Base-by-base conservation (phyloP, 2,888 invertebrate species). In the Shargacucullia verbasci region DNA sequence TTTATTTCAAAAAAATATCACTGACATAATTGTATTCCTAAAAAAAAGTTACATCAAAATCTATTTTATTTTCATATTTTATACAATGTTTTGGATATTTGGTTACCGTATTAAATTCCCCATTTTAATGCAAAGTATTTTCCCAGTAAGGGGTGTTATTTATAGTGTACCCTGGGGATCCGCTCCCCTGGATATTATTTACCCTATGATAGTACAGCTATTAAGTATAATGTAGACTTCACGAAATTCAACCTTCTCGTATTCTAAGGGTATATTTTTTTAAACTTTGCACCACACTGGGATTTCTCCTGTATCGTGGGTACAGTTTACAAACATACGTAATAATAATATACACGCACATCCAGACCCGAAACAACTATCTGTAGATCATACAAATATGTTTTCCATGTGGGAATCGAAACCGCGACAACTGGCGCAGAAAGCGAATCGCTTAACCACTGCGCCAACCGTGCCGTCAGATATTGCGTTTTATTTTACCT, bases 41-140 rank as follows among this genome's bases (percentile, higher is more conserved):
- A 47, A 2, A 43, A 15, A 15, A 14, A 29, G 29, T 10, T n/a
- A 7, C 11, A 7, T 12, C n/a, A 27, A 14, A 33, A 25, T 38
- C 33, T 35, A 0, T 3, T 11, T 20, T 40, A 13, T 25, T 45
- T 5, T 20, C 20, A 15, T 11, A 10, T 39, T 46, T 45, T 37
- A 13, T n/a, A n/a, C 20, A 11, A 8, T 11, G 31, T 41, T 45
- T 20, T 25, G 5, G 8, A 43, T 39, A 34, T 47, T 48, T 40
- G 20, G 20, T 40, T 13, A 33, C 33, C 31, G 25, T 14, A 27
- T 44, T 34, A 37, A 12, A 55, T 68, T 45, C 41, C 38, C 37
- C 53, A 49, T 61, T 68, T 46, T 61, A 41, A 65, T 68, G 62
- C 45, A 55, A 47, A 65, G 60, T 67, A 47, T 38, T 38, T 45